Evolutionary conservation across 92 coral and sea anemone species (phyloP), one percentile per base, ranked within the genome.

Genomic region (Palythoa grandiflora): DNA sequence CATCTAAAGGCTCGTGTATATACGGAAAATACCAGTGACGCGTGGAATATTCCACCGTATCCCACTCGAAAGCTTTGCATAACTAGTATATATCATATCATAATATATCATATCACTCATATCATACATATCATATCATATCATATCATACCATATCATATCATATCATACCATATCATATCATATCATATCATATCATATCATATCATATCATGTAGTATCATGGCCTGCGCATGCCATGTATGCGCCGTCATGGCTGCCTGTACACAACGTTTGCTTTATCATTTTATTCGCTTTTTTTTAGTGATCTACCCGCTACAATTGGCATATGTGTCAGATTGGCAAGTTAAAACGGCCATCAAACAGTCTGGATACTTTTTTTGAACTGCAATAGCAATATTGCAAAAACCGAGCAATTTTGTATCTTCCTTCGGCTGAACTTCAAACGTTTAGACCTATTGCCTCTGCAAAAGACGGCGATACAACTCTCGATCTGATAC

Each of bases 181-280:
- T 28, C 28, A 28, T 28, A 28, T 28, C 28, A 28, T 28, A 28
- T 28, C 28, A 28, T 28, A 28, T 28, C 28, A 28, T 28, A 28
- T 28, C 28, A 28, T 28, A 28, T 28, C 28, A 28, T 28, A 28
- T 28, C 28, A 28, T 28, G 28, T 28, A 28, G 0, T 28, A 28
- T 28, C 28, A 28, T 28, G 28, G 28, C 28, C 28, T 28, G 28
- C 28, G 0, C 28, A 28, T 28, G 28, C 28, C 28, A 28, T 28
- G 28, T 9, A 68, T 19, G 75, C 47, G 75, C 75, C 75, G 75
- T 70, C 75, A 70, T 70, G 75, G 75, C 75, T 70, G 60, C 60
- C 47, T 40, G 47, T 40, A 40, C 5, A 5, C 60, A 54, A 13
- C 60, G 13, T 54, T 66, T 66, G 21, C 38, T 6, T 9, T 6